Percentiles rank a stretch among this genome's conserved stretches.
phyloP scores from a whole-genome alignment of 2,888 invertebrate genomes.

The Torymus aiolomorphi region DNA sequence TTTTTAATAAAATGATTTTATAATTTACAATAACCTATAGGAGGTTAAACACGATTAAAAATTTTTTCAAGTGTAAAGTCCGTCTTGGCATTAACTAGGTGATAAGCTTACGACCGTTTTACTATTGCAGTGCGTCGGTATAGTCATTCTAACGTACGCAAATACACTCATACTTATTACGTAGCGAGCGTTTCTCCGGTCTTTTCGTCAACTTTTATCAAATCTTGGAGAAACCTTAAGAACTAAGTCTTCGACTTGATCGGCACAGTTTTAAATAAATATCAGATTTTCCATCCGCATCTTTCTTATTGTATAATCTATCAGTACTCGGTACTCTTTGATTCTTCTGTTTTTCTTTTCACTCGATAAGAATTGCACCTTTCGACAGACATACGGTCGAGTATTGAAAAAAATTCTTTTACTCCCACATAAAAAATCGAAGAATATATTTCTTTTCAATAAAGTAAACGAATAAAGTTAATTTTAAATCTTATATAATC shows the following conservation, averaged over 20 bases:
- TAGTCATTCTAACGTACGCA: slow-evolving; percentile 51
- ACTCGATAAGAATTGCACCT: slow-evolving; percentile 43
- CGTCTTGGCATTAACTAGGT: slow-evolving; percentile 30
- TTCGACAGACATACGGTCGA: slow-evolving; percentile 16
- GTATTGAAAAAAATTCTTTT: slow-evolving; percentile 6
- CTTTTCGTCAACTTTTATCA: background rate
- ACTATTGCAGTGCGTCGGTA: slow-evolving; percentile 38
- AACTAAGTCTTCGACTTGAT: slow-evolving; percentile 48
- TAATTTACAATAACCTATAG: too few species aligned
- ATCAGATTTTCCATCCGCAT: slow-evolving; percentile 48
- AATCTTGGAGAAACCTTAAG: slow-evolving; percentile 28
- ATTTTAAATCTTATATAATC: slow-evolving; percentile 15
- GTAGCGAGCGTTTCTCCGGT: slow-evolving; percentile 30
- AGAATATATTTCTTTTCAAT: background rate
- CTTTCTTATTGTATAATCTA: slow-evolving; percentile 42
- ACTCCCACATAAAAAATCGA: background rate
- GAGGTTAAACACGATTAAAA: background rate
- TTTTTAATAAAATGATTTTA: too few species aligned
- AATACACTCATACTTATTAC: slow-evolving; percentile 52
- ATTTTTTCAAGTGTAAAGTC: slow-evolving; percentile 42
- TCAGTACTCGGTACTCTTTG: slow-evolving; percentile 45
- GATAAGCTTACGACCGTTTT: slow-evolving; percentile 37
- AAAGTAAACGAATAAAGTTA: background rate
- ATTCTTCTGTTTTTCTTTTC: slow-evolving; percentile 31
- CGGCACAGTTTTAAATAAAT: slow-evolving; percentile 55